Evolutionary conservation across 2,113 vertebrate genomes (phyloP).

Genomic region (Corythaixoides concolor): DNA sequence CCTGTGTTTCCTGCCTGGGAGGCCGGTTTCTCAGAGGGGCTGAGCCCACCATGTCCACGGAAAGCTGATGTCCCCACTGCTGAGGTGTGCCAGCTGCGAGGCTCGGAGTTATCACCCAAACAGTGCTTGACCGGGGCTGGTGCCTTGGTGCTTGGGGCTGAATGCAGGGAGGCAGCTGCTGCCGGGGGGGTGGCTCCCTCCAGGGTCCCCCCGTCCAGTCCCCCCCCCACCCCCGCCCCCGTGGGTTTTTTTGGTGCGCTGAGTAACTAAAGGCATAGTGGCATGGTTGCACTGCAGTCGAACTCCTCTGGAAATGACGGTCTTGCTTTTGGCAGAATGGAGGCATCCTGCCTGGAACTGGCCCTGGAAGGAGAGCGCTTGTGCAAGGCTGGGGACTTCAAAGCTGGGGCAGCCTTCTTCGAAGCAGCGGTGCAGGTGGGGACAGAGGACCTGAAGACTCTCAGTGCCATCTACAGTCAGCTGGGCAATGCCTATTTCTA

Average conservation of each 20-base stretch:
- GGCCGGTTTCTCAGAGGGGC: not conserved
- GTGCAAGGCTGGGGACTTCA: conserved; percentile 94
- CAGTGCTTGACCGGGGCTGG: not conserved
- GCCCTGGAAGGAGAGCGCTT: conserved; percentile 93
- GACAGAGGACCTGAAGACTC: conserved; percentile 95
- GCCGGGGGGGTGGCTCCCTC: not conserved
- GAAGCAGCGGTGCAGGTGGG: conserved; percentile 95
- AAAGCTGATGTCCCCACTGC: rapidly evolving
- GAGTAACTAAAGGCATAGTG: not conserved
- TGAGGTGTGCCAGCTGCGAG: not conserved
- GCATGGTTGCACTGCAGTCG: not conserved
- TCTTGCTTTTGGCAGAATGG: conserved; percentile 82
- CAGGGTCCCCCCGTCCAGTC: no score
- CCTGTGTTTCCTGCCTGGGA: not conserved
- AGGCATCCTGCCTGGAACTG: conserved; percentile 94
- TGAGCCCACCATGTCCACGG: not conserved
- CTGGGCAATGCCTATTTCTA: conserved; percentile 98
- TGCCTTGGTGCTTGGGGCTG: not conserved
- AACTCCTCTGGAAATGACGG: not conserved
- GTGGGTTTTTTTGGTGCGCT: not conserved
- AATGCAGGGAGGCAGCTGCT: not conserved
- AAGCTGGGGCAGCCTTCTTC: conserved; percentile 90
- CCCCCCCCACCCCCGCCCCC: no score
- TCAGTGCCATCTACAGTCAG: conserved; percentile 99
- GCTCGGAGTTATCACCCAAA: rapidly evolving